These are phyloP conservation scores for Osmerus mordax DNA, from an alignment of 2,113 vertebrate species.

Conservation along the genomic window DNA sequence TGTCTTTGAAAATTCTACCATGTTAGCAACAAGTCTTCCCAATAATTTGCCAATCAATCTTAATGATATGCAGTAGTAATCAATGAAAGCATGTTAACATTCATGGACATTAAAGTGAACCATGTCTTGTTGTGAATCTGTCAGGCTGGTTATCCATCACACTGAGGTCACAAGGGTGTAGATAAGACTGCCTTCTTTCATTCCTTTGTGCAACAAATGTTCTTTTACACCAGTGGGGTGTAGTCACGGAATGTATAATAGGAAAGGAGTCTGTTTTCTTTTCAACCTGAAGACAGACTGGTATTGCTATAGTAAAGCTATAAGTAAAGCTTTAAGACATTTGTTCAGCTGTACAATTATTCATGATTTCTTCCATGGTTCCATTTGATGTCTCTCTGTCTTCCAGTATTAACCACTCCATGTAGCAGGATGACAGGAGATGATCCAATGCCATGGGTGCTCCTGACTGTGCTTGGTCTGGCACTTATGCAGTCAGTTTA, in stretches of 20 bases:
- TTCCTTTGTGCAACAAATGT: no score
- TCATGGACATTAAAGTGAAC: no score
- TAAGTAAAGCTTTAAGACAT: no score
- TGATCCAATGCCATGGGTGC: slow-evolving; percentile 65
- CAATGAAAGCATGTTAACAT: no score
- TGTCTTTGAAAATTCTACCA: not conserved
- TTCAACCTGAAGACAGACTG: no score
- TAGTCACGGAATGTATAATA: no score
- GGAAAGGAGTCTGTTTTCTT: no score
- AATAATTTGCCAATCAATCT: not conserved
- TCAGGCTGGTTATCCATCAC: not conserved
- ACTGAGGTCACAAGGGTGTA: no score
- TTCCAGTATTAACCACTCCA: slow-evolving; percentile 56
- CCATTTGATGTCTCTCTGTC: slow-evolving; percentile 13
- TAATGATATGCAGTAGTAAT: no score
- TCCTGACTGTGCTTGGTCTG: slow-evolving; percentile 78
- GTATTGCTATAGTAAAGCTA: no score
- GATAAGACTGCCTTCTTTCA: no score
- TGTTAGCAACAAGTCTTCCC: not conserved
- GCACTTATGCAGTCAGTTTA: slow-evolving; percentile 67
- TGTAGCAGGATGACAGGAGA: slow-evolving; percentile 78
- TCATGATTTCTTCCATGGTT: not conserved
- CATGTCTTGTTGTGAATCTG: not conserved
- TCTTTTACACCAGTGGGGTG: no score
- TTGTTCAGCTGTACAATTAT: slow-evolving; percentile 1